Base-by-base conservation (phyloP, 2,113 vertebrate species). In the Cololabis saira region DNA sequence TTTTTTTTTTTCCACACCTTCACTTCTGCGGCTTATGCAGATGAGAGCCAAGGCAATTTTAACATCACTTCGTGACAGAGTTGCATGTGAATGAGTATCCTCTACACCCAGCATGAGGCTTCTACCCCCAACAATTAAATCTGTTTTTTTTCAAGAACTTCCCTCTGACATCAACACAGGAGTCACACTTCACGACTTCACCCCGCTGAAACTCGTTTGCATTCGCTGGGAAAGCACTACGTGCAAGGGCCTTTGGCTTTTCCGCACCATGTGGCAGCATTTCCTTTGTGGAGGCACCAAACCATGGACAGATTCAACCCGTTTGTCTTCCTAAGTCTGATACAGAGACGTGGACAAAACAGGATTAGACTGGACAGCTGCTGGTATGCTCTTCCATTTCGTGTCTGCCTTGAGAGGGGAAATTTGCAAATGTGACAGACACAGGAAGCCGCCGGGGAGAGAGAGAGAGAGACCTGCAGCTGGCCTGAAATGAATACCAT, bases 311-410 rank as follows among this genome's bases (percentile, higher is more conserved):
- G 78, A 81, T 77, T 51, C 53, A 61, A 54, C 71, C 60, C 44
- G 78, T 70, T 75, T 12, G 71, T 80, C 67, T 61, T 67, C 65
- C 73, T 30, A 3, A 69, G 63, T 66, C 69, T 33, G 61, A 74
- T n/a, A 51, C 60, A 68, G 57, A 71, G 63, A 76, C 72, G 2
- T 50, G 67, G 72, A 75, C 80, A 42, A 69, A 91, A 84, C 78
- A 78, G 88, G 89, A 91, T 91, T 91, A 90, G 84, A 47, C 71
- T 73, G 88, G 90, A 91, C 91, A 94, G 91, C 91, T 92, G 91
- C 90, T 85, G 67, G 84, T 77, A 73, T 71, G 67, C 88, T 86
- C 33, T 79, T 80, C 71, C 66, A 33, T 89, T 82, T 83, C 77
- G 67, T 72, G 74, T 84, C 76, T 83, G 78, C 79, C 83, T 81